Percentiles rank a stretch among this genome's conserved stretches.
phyloP scores from a whole-genome alignment of 2,888 invertebrate genomes.

The Folsomia candida region DNA sequence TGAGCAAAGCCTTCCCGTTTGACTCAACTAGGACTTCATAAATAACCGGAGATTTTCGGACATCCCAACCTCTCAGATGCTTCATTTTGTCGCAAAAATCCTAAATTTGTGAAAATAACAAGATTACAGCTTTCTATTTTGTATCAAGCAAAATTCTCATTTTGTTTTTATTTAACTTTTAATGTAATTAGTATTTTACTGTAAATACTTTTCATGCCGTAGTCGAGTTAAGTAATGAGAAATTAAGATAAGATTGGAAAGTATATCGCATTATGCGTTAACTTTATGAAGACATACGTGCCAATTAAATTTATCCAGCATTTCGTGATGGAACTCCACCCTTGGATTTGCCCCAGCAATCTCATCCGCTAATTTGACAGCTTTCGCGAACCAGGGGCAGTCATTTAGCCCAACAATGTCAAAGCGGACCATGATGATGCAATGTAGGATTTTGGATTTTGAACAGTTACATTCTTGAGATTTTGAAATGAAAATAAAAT shows the following conservation, averaged over 20 bases:
- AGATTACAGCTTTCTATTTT: neutral
- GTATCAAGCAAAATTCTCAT: neutral
- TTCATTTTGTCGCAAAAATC: slow-evolving; percentile 31
- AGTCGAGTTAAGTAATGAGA: neutral
- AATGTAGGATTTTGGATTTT: too few species aligned
- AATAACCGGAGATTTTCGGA: slow-evolving; percentile 42
- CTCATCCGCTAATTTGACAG: slow-evolving; percentile 45
- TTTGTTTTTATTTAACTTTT: neutral
- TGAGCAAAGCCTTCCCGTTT: slow-evolving; percentile 41
- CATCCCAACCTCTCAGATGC: slow-evolving; percentile 38
- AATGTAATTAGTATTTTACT: slow-evolving; percentile 31
- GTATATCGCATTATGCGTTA: neutral
- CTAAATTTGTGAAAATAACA: neutral
- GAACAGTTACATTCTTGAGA: too few species aligned
- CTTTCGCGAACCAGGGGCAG: slow-evolving; percentile 48
- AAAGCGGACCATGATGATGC: slow-evolving; percentile 45
- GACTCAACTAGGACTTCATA: slow-evolving; percentile 43
- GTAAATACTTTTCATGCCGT: neutral
- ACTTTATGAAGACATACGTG: slow-evolving; percentile 34
- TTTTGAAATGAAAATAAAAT: too few species aligned
- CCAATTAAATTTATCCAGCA: slow-evolving; percentile 39
- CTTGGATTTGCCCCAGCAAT: slow-evolving; percentile 42
- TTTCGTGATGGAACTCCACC: slow-evolving; percentile 39
- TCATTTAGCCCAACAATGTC: slow-evolving; percentile 41
- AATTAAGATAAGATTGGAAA: neutral